Conservation (phyloP, 1,140 invertebrate species). For the Aporrectodea caliginosa region DNA sequence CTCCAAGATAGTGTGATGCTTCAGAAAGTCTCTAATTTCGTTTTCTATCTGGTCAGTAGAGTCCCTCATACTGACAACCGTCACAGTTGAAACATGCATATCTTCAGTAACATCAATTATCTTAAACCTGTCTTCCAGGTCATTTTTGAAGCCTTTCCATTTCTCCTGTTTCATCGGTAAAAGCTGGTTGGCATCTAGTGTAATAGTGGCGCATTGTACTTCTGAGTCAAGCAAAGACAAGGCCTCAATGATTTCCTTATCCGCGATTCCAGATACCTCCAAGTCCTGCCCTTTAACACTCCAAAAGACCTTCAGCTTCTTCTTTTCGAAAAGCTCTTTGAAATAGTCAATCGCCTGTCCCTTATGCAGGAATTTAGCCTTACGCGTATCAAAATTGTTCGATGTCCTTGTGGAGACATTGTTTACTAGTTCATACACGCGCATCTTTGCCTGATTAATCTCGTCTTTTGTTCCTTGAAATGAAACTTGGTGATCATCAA, state of each 20-base stretch:
- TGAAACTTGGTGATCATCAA: background rate
- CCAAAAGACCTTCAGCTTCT: background rate
- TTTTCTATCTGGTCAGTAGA: background rate
- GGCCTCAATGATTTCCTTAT: background rate
- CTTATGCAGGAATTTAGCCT: background rate
- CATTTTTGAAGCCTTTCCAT: background rate
- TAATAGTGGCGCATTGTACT: background rate
- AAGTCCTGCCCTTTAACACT: background rate
- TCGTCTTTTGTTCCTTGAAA: background rate
- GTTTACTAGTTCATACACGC: background rate
- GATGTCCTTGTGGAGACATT: background rate
- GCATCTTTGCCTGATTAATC: background rate
- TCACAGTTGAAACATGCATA: background rate
- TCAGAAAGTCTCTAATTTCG: background rate
- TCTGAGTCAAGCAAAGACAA: background rate
- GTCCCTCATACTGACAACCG: background rate
- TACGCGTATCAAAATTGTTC: background rate
- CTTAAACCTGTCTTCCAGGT: background rate
- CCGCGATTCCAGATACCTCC: background rate
- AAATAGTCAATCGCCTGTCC: background rate
- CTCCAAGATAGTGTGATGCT: background rate
- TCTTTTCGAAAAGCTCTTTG: background rate
- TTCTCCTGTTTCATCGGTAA: background rate
- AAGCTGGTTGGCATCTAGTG: background rate
- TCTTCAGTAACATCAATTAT: background rate